Base-by-base conservation (phyloP, 2,888 invertebrate species). In the Callimorpha dominula region DNA sequence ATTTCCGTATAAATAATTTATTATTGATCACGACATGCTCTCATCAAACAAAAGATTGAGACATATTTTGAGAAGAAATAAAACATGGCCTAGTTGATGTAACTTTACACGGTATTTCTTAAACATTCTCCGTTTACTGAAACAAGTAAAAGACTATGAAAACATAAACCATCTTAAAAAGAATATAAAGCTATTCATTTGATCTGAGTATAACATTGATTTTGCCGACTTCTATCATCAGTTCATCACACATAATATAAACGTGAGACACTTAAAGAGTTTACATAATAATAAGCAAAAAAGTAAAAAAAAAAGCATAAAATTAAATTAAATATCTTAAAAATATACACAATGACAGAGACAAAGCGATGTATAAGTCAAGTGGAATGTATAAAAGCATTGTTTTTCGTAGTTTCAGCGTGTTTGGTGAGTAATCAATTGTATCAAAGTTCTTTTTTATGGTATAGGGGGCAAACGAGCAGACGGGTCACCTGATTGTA, bases 81-180 rank as follows among this genome's bases (percentile, higher is more conserved):
- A 54, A 67, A 42, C 11, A 43, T 8, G 6, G 14, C 20, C 8
- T 8, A 9, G 14, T 65, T 17, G 7, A 46, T 65, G 43, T 54
- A 42, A 67, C 1, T 43, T 12, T 57, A 42, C 52, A 40, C 67
- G 6, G 42, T 54, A 14, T 67, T 52, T 57, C 17, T 57, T 54
- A 67, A 65, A 65, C 65, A 65, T 65, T 11, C 17, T 40, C 17
- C 50, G 17, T 20, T 65, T 65, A 46, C 49, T 65, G 8, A 65
- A 65, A 49, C 65, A 65, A 20, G 49, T 46, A 31, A 31, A 46
- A 4, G 65, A 65, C 9, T 65, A 49, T 20, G 43, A 50, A 65
- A 65, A 40, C 31, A 40, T 49, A 11, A 50, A 17, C 31, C 14
- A 65, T 40, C 65, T 50, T 17, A 15, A 3, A 8, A 20, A 4